These are phyloP conservation scores for Thalassaphorura encarpata DNA, from an alignment of 1,140 invertebrate species.

Conservation along the genomic window DNA sequence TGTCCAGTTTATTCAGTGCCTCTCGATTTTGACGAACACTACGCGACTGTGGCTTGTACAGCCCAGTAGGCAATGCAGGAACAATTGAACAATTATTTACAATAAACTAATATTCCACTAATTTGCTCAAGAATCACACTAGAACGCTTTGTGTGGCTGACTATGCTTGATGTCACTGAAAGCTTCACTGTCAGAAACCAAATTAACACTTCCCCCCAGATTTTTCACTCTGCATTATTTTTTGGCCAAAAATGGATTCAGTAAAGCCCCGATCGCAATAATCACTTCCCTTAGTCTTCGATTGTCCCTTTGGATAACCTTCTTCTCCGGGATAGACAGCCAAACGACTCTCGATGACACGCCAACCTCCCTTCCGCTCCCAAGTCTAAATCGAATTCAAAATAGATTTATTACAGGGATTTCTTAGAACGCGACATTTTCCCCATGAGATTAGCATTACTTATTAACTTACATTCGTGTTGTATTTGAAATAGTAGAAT, in stretches of 20 bases:
- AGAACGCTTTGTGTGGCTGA: too few species aligned
- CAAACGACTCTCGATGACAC: slow-evolving; percentile 43
- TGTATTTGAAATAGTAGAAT: slow-evolving; percentile 69
- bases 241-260: slow-evolving; percentile 39
- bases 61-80: too few species aligned
- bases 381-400: slow-evolving; percentile 46
- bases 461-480: slow-evolving; percentile 56
- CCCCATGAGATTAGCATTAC: background rate
- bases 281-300: slow-evolving; percentile 46
- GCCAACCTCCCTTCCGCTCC: slow-evolving; percentile 58
- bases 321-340: slow-evolving; percentile 52
- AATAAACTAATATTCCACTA: too few species aligned
- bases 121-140: too few species aligned
- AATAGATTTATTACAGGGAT: background rate
- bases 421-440: background rate
- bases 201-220: too few species aligned
- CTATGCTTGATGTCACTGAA: too few species aligned
- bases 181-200: too few species aligned
- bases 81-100: too few species aligned
- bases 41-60: too few species aligned
- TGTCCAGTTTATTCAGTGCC: too few species aligned
- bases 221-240: slow-evolving; percentile 1
- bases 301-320: slow-evolving; percentile 49
- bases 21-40: too few species aligned
- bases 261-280: slow-evolving; percentile 60